phyloP scores from a whole-genome alignment of 2,113 vertebrate genomes.

The Rutilus rutilus region DNA sequence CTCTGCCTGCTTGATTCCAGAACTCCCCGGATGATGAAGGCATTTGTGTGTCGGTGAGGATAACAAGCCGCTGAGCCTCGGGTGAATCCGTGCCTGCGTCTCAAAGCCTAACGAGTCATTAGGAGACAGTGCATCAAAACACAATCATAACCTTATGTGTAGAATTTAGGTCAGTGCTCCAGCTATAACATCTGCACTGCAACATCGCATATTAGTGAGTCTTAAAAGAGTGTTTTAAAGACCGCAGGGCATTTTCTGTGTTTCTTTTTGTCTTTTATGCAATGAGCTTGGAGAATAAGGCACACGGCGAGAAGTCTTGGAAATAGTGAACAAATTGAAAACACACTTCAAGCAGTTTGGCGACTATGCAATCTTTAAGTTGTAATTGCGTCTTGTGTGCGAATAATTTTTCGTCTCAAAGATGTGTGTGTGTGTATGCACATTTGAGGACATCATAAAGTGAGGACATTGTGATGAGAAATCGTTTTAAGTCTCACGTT shows the following conservation, averaged over 20 bases:
- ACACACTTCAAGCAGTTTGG: not conserved
- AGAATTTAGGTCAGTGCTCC: slow-evolving; percentile 19
- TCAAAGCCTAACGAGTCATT: slow-evolving; percentile 47
- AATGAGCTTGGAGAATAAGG: not conserved
- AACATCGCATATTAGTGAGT: not conserved
- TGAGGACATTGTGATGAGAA: not conserved
- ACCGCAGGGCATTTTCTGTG: not conserved
- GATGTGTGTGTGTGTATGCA: no score
- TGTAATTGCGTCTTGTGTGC: no score
- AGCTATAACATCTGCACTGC: slow-evolving; percentile 16
- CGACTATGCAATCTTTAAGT: no score
- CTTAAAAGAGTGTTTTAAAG: slow-evolving; percentile 20
- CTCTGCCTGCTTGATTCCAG: slow-evolving; percentile 22
- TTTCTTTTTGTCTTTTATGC: not conserved
- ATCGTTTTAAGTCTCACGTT: not conserved
- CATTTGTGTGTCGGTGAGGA: slow-evolving; percentile 31
- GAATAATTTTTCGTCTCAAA: no score
- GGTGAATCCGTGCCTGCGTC: slow-evolving; percentile 21
- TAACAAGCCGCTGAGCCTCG: slow-evolving; percentile 28
- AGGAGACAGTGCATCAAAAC: slow-evolving; percentile 23
- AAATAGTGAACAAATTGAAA: not conserved
- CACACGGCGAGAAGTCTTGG: not conserved
- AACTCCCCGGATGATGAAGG: slow-evolving; percentile 42
- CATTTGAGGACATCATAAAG: not conserved
- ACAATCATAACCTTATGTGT: slow-evolving; percentile 10